Evolutionary conservation across 2,797 vertebrate genomes (phyloP).

Genomic region (Pempheris klunzingeri): DNA sequence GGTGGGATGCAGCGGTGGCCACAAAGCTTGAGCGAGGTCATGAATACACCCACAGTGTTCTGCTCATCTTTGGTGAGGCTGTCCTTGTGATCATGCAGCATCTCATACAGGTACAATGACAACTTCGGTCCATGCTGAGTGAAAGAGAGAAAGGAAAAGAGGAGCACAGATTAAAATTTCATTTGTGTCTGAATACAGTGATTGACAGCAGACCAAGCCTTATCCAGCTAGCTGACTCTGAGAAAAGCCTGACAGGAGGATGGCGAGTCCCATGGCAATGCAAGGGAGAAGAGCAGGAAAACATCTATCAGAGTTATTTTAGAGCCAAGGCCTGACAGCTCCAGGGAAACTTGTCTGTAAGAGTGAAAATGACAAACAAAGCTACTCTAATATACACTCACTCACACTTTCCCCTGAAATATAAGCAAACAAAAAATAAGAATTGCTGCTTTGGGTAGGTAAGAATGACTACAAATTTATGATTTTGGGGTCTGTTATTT

Average conservation of each 20-base stretch:
- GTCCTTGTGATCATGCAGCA: constrained; percentile 91
- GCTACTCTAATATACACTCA: constrained; percentile 4
- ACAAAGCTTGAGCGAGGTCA: constrained; percentile 91
- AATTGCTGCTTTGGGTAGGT: neutral
- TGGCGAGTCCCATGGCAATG: constrained; percentile 1
- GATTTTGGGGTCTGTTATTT: neutral
- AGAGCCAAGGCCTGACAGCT: constrained; percentile 13
- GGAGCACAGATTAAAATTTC: neutral
- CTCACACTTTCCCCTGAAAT: constrained; percentile 11
- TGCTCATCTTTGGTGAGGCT: constrained; percentile 90
- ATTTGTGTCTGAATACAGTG: constrained; percentile 18
- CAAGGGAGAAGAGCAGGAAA: constrained; percentile 22
- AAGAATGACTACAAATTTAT: constrained; percentile 3
- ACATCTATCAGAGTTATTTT: constrained; percentile 38
- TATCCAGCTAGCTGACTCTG: constrained; percentile 16
- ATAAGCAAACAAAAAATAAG: neutral
- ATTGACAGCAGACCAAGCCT: constrained; percentile 19
- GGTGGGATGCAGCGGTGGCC: constrained; percentile 93
- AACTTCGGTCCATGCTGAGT: constrained; percentile 95
- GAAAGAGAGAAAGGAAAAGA: constrained; percentile 1
- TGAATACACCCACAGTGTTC: constrained; percentile 85
- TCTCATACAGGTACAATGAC: constrained; percentile 93
- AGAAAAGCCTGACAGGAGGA: constrained; percentile 9
- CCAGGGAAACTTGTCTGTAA: constrained; percentile 3
- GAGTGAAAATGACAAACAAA: constrained; percentile 22